These are phyloP conservation scores for Siderastrea radians DNA, from an alignment of 92 coral and sea anemone genomes.

Conservation along the genomic window DNA sequence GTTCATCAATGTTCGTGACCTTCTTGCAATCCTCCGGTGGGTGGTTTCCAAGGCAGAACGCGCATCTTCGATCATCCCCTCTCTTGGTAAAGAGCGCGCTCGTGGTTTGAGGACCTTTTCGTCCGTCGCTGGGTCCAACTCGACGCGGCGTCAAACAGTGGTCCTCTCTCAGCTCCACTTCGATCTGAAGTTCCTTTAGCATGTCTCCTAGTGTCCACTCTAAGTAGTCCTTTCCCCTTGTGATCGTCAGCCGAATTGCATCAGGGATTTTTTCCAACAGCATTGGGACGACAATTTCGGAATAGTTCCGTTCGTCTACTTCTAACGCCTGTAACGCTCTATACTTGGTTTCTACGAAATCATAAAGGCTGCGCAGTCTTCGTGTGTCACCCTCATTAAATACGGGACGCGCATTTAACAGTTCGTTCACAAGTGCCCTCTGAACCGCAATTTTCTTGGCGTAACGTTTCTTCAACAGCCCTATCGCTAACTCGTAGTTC, in stretches of 20 bases:
- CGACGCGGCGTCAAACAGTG: conserved; percentile 6
- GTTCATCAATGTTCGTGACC: background rate
- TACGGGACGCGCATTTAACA: background rate
- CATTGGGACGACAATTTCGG: background rate
- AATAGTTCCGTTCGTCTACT: conserved; percentile 12
- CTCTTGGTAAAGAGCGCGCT: conserved; percentile 22
- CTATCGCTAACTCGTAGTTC: no score
- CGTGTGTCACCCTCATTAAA: background rate
- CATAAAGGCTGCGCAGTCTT: background rate
- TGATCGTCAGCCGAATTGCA: conserved; percentile 18
- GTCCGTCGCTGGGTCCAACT: conserved; percentile 15
- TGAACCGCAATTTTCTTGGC: no score
- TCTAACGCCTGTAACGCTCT: conserved; percentile 28
- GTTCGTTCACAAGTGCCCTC: conserved; percentile 21
- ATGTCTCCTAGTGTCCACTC: conserved; percentile 52
- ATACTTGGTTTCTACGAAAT: background rate
- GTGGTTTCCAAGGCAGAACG: conserved; percentile 48
- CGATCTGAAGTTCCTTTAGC: conserved; percentile 21
- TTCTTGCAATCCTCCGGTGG: conserved; percentile 23
- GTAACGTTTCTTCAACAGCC: no score
- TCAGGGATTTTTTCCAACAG: no score
- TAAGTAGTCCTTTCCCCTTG: conserved; percentile 44
- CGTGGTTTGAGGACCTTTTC: background rate
- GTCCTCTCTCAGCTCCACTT: no score
- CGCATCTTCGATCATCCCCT: background rate